phyloP scores from a whole-genome alignment of 2,888 invertebrate genomes.

The Choristoneura rosaceana region DNA sequence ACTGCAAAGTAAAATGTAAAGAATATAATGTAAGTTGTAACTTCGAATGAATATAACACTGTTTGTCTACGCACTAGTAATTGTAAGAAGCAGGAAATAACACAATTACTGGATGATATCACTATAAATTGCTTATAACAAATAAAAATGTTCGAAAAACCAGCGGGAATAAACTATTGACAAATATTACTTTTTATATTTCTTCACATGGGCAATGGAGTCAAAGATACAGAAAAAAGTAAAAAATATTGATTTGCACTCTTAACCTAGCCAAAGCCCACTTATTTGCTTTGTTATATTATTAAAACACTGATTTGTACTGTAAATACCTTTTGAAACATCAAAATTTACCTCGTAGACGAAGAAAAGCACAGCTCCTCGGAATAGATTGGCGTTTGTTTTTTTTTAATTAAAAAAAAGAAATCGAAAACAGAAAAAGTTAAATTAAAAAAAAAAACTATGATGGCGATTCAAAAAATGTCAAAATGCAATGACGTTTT shows the following conservation, averaged over 20 bases:
- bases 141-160: slow-evolving; percentile 69
- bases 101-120: slow-evolving; percentile 63
- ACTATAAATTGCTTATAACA: slow-evolving; percentile 56
- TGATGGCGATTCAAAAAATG: slow-evolving; percentile 59
- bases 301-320: slow-evolving; percentile 12
- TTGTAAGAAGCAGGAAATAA: slow-evolving; percentile 45
- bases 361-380: slow-evolving; percentile 46
- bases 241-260: slow-evolving; percentile 31
- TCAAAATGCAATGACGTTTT: slow-evolving; percentile 53
- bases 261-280: slow-evolving; percentile 22
- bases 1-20: background rate
- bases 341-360: slow-evolving; percentile 48
- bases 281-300: slow-evolving; percentile 25
- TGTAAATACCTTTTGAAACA: slow-evolving; percentile 29
- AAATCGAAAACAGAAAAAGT: slow-evolving; percentile 55
- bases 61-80: background rate
- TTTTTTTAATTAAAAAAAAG: slow-evolving; percentile 77
- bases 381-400: slow-evolving; percentile 75
- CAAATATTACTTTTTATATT: slow-evolving; percentile 52
- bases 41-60: background rate
- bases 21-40: background rate
- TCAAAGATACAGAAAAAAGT: slow-evolving; percentile 42
- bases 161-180: slow-evolving; percentile 58
- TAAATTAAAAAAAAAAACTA: slow-evolving; percentile 64
- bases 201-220: slow-evolving; percentile 43